Evolutionary conservation across 2,888 invertebrate species (phyloP), one percentile per base, ranked within the genome.

Genomic region (Cybosia mesomella): DNA sequence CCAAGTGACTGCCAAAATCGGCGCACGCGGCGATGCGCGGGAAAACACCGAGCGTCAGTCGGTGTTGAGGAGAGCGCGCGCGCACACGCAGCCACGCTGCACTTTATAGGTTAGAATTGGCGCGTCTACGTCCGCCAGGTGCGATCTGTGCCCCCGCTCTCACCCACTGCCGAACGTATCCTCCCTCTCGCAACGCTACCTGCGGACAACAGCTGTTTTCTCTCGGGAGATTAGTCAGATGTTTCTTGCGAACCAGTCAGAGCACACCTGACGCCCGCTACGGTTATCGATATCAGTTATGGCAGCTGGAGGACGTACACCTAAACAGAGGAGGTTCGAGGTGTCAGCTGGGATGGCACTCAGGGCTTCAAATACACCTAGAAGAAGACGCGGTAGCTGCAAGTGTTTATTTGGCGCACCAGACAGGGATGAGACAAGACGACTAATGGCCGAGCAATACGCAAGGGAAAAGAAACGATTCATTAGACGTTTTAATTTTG

Each of bases 351-450:
- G 89, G 62, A 90, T 93, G 91, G 91, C 91, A 11, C 72, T 92
- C 69, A 92, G 94, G 74, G 82, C 87, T 8, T 84, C 86, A n/a
- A 93, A 92, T 69, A 89, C 91, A 2, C 90, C 92, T 15, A 89
- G 95, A 67, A 88, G 94, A 72, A 87, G 93, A 49, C 89, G 95
- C 5, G 92, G 94, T 63, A 92, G 93, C 82, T 95, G 95, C 88
- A 95, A 95, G 84, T 96, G 96, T 82, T 87, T 96, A 4, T 96
- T 96, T 79, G 96, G 96, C 11, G 93, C 94, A 1, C 95, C 96
- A 15, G 95, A 96, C 80, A 87, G 95, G 7, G 95, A 95, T 34
- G 96, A 96, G 66, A 96, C 96, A 7, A 94, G 91, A 64, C 92
- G 95, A 53, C 86, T 96, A 79, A 91, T 96, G 75, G 95, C 96